Evolutionary conservation across 2,113 vertebrate species (phyloP), one percentile per base, ranked within the genome.

Genomic region (Nothoprocta pentlandii): DNA sequence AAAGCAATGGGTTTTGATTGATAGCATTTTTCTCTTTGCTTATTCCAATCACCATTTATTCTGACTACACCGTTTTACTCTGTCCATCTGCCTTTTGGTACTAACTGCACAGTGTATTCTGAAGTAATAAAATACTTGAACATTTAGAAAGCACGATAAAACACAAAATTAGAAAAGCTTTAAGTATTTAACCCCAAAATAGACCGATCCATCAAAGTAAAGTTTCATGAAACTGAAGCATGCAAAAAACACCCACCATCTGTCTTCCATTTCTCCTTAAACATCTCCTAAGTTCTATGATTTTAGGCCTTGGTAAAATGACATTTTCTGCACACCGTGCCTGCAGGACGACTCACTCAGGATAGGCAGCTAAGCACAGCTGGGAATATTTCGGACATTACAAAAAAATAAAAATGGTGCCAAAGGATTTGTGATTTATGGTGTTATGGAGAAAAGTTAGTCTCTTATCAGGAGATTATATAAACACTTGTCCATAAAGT

Each of bases 271-370:
- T 34, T 4, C 30, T n/a, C 58, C 47, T 20, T 4, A 4, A 1
- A 9, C 8, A 4, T 4, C 25, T 9, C 25, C 5, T 4, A 2
- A 51, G 15, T 9, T 7, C 3, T 44, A 51, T 44, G 41, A 64
- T 54, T 10, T 58, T 6, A 1, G 2, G 5, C 2, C 22, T n/a
- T 25, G 41, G 6, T 16, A 10, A 39, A 71, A 1, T 25, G 15
- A 39, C 2, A 2, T 0, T 16, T n/a, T 26, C 76, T 20, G 39
- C n/a, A 25, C 32, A 10, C 17, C 34, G 10, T 1, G 3, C 30
- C 26, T 1, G 30, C 30, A 34, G 49, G 0, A 1, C 3, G 3
- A 21, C 6, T 0, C 28, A n/a, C 5, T 16, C 1, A 4, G 58
- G 83, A 68, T 0, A 4, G 5, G 7, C 22, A 74, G 63, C 71